These are phyloP conservation scores for Apotomis turbidana DNA, from an alignment of 2,888 invertebrate genomes.

Conservation along the genomic window DNA sequence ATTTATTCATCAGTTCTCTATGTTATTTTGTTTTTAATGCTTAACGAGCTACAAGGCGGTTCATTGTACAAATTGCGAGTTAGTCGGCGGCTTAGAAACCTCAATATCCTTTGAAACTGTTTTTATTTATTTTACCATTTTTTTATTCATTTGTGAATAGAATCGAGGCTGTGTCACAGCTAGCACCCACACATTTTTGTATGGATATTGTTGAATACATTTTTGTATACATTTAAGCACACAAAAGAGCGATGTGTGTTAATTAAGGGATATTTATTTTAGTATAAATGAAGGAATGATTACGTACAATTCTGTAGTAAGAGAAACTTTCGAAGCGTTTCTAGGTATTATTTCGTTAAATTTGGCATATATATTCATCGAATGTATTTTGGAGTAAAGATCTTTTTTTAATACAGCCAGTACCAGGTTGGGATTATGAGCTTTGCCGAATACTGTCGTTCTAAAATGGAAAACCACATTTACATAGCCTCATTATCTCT, in stretches of 20 bases:
- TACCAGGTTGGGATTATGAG: constrained; percentile 6
- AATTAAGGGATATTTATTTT: constrained; percentile 67
- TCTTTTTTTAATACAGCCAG: constrained; percentile 51
- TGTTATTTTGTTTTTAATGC: constrained; percentile 37
- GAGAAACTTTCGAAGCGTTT: constrained; percentile 30
- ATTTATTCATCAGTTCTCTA: constrained; percentile 43
- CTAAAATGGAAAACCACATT: no score
- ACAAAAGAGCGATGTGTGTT: constrained; percentile 53
- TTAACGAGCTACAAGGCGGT: constrained; percentile 44
- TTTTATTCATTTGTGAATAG: constrained; percentile 30
- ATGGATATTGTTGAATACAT: constrained; percentile 36
- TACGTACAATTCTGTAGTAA: constrained; percentile 44
- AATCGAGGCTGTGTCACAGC: constrained; percentile 27
- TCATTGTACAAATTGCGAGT: constrained; percentile 56
- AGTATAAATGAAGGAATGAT: constrained; percentile 55
- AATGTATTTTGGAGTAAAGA: constrained; percentile 55
- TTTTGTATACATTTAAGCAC: constrained; percentile 36
- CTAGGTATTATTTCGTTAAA: constrained; percentile 34
- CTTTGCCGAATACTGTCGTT: not conserved
- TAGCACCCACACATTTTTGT: constrained; percentile 33
- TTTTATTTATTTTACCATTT: constrained; percentile 29
- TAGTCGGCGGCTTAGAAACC: constrained; percentile 29
- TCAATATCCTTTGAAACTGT: constrained; percentile 47
- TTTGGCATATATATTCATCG: constrained; percentile 40
- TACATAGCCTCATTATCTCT: no score